A percentile compares a stretch with the other conserved stretches of the same genome.
Evolutionary conservation across 1,140 invertebrate genomes (phyloP).

Genomic region (Maniola jurtina): DNA sequence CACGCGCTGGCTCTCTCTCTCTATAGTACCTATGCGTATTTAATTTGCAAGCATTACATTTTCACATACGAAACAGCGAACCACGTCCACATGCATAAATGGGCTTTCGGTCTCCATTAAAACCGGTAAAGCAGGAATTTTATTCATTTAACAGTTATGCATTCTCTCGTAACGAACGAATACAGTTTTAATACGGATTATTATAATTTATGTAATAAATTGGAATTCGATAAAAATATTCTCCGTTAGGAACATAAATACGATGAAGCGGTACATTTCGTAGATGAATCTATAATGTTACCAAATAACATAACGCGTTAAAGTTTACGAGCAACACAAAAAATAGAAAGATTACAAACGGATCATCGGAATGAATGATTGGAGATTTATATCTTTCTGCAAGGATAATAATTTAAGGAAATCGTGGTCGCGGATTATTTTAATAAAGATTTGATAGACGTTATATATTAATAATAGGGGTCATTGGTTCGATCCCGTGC

Average conservation of each 20-base stretch:
- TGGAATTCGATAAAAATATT: slow-evolving; percentile 6
- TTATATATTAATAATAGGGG: too few species aligned
- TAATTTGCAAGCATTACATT: not conserved
- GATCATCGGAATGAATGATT: not conserved
- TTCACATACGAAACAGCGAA: not conserved
- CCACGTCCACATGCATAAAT: not conserved
- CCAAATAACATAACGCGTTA: not conserved
- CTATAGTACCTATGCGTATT: too few species aligned
- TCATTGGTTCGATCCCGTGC: not conserved
- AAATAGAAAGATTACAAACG: not conserved
- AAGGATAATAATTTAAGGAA: not conserved
- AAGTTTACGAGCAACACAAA: not conserved
- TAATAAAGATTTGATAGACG: too few species aligned
- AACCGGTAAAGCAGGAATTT: slow-evolving; percentile 4
- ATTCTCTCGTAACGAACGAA: slow-evolving; percentile 9
- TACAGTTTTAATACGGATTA: slow-evolving; percentile 8
- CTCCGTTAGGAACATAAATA: slow-evolving; percentile 1
- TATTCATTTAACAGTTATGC: slow-evolving; percentile 10
- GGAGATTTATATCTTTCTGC: not conserved
- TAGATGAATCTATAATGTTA: not conserved
- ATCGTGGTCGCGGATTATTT: not conserved
- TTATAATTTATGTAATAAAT: slow-evolving; percentile 13
- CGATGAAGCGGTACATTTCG: not conserved
- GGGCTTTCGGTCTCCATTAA: not conserved
- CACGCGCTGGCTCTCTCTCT: too few species aligned